A percentile compares a stretch with the other conserved stretches of the same genome.
phyloP scores from a whole-genome alignment of 2,888 invertebrate genomes.

The Cephonodes hylas region DNA sequence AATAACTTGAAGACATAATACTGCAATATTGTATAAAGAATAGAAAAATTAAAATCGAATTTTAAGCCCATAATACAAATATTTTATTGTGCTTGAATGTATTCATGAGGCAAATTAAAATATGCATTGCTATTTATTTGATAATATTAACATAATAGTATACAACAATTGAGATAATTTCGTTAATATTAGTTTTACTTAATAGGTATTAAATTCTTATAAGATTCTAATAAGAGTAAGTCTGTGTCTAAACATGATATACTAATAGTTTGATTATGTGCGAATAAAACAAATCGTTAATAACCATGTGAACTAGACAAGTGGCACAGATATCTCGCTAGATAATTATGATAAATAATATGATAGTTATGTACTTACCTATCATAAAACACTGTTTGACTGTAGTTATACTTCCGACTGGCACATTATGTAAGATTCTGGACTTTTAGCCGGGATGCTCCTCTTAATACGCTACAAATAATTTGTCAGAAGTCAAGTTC shows the following conservation, averaged over 20 bases:
- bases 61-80: no score
- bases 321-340: conserved; percentile 24
- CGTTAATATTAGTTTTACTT: no score
- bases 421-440: conserved; percentile 27
- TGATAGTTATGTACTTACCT: conserved; percentile 45
- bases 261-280: neutral
- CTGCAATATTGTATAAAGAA: no score
- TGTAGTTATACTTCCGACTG: conserved; percentile 24
- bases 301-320: neutral
- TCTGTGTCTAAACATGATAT: neutral
- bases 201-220: neutral
- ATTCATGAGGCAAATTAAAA: no score
- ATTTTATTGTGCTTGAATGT: no score
- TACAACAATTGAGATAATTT: no score
- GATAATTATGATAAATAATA: conserved; percentile 26
- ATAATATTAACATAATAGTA: no score
- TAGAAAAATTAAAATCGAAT: no score
- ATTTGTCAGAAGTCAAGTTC: neutral
- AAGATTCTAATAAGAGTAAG: conserved; percentile 13
- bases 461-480: neutral
- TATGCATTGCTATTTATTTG: no score
- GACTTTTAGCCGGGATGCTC: neutral
- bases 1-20: no score
- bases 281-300: neutral
- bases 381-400: conserved; percentile 41